A percentile compares a stretch with the other conserved stretches of the same genome.
Conservation (phyloP, 2,113 vertebrate genomes). For the Amazona vittata region DNA sequence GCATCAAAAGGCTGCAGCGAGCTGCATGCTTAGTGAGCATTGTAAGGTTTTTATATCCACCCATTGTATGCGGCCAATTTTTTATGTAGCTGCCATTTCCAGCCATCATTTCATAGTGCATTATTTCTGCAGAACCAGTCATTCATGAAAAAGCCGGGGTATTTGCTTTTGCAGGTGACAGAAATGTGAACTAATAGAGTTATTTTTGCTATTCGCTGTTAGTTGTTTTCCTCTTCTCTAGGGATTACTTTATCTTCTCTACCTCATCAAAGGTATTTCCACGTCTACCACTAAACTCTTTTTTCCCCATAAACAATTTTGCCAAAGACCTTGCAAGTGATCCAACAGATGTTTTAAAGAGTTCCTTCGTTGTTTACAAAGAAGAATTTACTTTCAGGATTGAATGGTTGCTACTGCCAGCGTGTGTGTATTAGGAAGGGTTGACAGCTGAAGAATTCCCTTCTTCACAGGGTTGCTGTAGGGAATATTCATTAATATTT, state of each 20-base stretch:
- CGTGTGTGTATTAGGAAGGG: not conserved
- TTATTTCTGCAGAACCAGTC: not conserved
- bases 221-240: not conserved
- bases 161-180: not conserved
- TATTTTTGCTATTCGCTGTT: not conserved
- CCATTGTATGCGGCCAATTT: not conserved
- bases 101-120: not conserved
- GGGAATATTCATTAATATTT: not conserved
- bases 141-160: not conserved
- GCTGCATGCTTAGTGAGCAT: not conserved
- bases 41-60: constrained; percentile 15
- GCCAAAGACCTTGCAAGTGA: not conserved
- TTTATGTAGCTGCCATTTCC: not conserved
- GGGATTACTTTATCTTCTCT: not conserved
- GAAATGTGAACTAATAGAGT: not conserved
- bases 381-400: not conserved
- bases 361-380: not conserved
- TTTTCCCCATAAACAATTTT: not conserved
- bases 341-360: not conserved
- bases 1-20: not conserved
- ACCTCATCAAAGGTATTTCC: not conserved
- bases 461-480: not conserved
- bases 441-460: not conserved
- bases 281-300: not conserved
- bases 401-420: not conserved